These are phyloP conservation scores for Hydraecia micacea DNA, from an alignment of 2,888 invertebrate species.

Conservation along the genomic window DNA sequence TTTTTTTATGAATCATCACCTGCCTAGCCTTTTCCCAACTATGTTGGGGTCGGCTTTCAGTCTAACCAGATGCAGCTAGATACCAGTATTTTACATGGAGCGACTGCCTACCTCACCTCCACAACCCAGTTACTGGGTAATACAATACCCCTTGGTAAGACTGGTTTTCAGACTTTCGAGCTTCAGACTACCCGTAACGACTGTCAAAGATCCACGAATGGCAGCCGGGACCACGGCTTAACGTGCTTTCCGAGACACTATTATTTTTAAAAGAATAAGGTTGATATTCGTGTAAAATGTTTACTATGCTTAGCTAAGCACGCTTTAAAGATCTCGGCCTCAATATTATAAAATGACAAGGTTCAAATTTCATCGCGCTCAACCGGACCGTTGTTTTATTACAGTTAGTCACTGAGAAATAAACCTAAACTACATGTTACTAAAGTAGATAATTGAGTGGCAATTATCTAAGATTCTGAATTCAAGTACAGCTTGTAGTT, in stretches of 20 bases:
- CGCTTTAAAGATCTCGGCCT: neutral
- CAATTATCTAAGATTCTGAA: constrained; percentile 22
- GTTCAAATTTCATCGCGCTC: neutral
- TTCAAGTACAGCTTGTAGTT: constrained; percentile 42
- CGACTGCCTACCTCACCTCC: too few relatives aligned
- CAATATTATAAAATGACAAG: neutral
- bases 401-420: neutral
- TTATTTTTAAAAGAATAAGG: neutral
- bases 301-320: neutral
- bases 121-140: too few relatives aligned
- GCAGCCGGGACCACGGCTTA: too few relatives aligned
- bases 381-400: neutral
- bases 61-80: too few relatives aligned
- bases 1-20: neutral
- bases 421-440: neutral
- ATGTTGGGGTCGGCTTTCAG: too few relatives aligned
- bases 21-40: too few relatives aligned
- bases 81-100: too few relatives aligned
- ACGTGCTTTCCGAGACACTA: too few relatives aligned
- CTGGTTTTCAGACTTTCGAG: too few relatives aligned
- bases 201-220: too few relatives aligned
- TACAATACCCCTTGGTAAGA: too few relatives aligned
- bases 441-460: constrained; percentile 2
- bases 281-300: neutral
- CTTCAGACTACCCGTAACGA: too few relatives aligned